These are phyloP conservation scores for Dysidea cf. avara DNA, from an alignment of 37 sponge, comb jelly and placozoan genomes.

Conservation along the genomic window DNA sequence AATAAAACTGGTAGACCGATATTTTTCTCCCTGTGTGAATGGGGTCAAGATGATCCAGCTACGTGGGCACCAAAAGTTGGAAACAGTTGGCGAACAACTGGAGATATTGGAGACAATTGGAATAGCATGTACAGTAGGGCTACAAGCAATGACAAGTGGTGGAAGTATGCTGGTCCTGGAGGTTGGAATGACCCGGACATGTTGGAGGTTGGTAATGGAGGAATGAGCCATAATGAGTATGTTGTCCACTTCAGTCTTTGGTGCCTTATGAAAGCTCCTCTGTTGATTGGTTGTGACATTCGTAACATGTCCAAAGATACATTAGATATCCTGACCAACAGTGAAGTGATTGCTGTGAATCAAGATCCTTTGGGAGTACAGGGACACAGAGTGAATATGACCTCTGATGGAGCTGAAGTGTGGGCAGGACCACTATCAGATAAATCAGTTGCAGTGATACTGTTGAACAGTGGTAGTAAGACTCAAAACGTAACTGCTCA, in stretches of 20 bases:
- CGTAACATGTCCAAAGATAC: slow-evolving; percentile 55
- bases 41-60: slow-evolving; percentile 63
- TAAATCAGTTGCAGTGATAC: slow-evolving; percentile 45
- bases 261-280: slow-evolving; percentile 82
- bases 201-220: slow-evolving; percentile 86
- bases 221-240: slow-evolving; percentile 62
- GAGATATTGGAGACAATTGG: slow-evolving; percentile 73
- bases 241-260: slow-evolving; percentile 85
- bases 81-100: slow-evolving; percentile 89
- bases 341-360: slow-evolving; percentile 83
- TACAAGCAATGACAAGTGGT: slow-evolving; percentile 61
- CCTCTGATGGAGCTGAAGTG: slow-evolving; percentile 49
- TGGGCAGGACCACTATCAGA: slow-evolving; percentile 65
- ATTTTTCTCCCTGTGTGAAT: slow-evolving; percentile 86
- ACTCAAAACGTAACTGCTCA: slow-evolving; percentile 31
- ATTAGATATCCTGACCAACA: slow-evolving; percentile 76
- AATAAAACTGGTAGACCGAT: slow-evolving; percentile 72
- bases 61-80: slow-evolving; percentile 72
- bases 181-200: slow-evolving; percentile 92
- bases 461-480: slow-evolving; percentile 51
- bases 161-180: slow-evolving; percentile 64
- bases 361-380: slow-evolving; percentile 76
- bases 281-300: slow-evolving; percentile 82
- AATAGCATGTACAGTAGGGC: slow-evolving; percentile 47
- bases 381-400: slow-evolving; percentile 47